Evolutionary conservation across 2,888 invertebrate genomes (phyloP), one percentile per base, ranked within the genome.

Genomic region (Melinopterus prodromus): DNA sequence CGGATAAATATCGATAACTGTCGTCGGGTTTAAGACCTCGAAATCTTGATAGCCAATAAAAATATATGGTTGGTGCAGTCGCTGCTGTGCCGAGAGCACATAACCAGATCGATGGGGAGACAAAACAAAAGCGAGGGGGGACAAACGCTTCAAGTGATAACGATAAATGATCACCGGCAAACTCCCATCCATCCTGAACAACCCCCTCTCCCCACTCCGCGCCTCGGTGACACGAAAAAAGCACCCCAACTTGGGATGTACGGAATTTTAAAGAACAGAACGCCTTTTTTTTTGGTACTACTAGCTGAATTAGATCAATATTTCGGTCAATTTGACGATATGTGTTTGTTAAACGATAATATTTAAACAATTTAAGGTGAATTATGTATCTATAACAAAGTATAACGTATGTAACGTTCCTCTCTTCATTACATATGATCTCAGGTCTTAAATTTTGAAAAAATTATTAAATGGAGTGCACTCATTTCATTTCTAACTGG

Each of bases 1-100:
- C 53, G 53, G 53, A 53, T 53, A 53, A 53, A 53, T 53, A 53
- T 53, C 53, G 53, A 53, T 53, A 53, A 53, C 53, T 53, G 53
- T 53, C 53, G 53, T 53, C 53, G 53, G 53, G 53, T 53, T 12
- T 53, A 53, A 53, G 53, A 53, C 53, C 53, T 53, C 2, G 9
- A 53, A 53, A 53, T 53, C 53, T 53, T 53, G 53, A 53, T 53
- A 53, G 53, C 3, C 53, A 53, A 53, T 53, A 53, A 53, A 53
- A 53, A 53, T 53, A 53, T 53, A 53, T 53, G 7, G 53, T 53
- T 3, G 26, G 53, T 9, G 53, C 53, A 9, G 53, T 53, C 9
- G 9, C 12, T 7, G 9, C 12, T 7, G 53, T 53, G 53, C 53
- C 53, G 5, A 53, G 5, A 53, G 53, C 53, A 53, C 53, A 53